These are phyloP conservation scores for Myiozetetes cayanensis DNA, from an alignment of 2,113 vertebrate species.

Conservation along the genomic window DNA sequence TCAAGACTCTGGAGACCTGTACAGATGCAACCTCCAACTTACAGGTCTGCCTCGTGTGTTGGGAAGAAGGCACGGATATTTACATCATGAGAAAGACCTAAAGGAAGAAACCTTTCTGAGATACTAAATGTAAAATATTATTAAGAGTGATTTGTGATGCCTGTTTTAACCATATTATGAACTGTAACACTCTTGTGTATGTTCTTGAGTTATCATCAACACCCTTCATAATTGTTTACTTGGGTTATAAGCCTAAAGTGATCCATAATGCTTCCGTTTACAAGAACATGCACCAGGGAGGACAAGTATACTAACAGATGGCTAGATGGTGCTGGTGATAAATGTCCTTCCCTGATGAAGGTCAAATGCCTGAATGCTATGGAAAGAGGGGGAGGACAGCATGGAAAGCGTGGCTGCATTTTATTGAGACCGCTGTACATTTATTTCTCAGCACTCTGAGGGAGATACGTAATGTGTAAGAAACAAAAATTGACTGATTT, in stretches of 20 bases:
- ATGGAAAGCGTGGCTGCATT: background rate
- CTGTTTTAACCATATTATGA: background rate
- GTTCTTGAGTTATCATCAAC: constrained; percentile 53
- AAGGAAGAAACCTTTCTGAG: background rate
- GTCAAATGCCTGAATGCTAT: constrained; percentile 42
- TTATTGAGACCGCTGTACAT: background rate
- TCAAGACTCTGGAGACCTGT: background rate
- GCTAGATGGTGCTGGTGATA: constrained; percentile 28
- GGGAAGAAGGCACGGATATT: background rate
- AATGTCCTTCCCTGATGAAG: constrained; percentile 29
- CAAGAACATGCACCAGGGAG: background rate
- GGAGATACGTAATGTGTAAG: fast-evolving
- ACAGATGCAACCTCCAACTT: background rate
- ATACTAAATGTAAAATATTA: background rate
- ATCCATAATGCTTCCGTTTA: constrained; percentile 54
- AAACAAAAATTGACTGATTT: background rate
- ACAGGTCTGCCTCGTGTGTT: background rate
- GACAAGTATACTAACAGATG: constrained; percentile 34
- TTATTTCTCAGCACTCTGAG: background rate
- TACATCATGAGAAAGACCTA: fast-evolving
- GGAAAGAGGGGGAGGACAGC: background rate
- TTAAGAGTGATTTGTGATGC: constrained; percentile 16
- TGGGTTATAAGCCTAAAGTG: constrained; percentile 30
- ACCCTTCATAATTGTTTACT: constrained; percentile 54
- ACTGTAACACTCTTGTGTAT: background rate